A percentile compares a stretch with the other conserved stretches of the same genome.
Conservation (phyloP, 2,888 invertebrate genomes). For the Apoda limacodes region DNA sequence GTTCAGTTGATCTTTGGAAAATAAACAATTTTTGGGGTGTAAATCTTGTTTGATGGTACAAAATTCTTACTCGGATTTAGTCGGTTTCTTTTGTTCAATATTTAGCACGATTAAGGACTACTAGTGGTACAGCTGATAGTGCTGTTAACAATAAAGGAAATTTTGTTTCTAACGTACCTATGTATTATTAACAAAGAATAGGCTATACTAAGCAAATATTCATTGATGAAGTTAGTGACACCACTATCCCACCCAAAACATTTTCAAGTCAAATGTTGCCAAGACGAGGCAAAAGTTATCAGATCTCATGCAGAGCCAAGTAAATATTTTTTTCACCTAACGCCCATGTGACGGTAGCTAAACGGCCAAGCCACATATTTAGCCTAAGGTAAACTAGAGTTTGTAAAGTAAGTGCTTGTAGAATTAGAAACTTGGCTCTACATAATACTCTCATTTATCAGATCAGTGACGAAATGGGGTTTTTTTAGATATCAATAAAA, state of each 20-base stretch:
- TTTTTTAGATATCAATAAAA: neutral
- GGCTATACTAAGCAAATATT: no score
- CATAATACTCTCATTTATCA: neutral
- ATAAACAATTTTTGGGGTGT: no score
- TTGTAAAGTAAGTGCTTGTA: neutral
- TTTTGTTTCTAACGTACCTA: no score
- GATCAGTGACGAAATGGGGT: neutral
- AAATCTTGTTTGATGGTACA: no score
- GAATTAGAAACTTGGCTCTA: neutral
- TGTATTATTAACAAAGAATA: no score
- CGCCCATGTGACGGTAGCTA: neutral
- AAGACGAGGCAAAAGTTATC: neutral
- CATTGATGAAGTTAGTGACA: no score
- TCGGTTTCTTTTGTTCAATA: no score
- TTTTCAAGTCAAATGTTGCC: neutral
- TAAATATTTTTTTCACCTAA: neutral
- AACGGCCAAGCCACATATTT: neutral
- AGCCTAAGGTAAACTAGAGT: neutral
- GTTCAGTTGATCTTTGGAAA: no score
- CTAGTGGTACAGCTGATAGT: no score
- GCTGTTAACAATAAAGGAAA: no score
- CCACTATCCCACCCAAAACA: neutral
- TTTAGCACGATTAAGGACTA: no score
- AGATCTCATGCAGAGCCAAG: neutral
- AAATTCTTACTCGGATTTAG: no score